These are phyloP conservation scores for Catocala sponsa DNA, from an alignment of 2,888 invertebrate genomes.

Conservation along the genomic window DNA sequence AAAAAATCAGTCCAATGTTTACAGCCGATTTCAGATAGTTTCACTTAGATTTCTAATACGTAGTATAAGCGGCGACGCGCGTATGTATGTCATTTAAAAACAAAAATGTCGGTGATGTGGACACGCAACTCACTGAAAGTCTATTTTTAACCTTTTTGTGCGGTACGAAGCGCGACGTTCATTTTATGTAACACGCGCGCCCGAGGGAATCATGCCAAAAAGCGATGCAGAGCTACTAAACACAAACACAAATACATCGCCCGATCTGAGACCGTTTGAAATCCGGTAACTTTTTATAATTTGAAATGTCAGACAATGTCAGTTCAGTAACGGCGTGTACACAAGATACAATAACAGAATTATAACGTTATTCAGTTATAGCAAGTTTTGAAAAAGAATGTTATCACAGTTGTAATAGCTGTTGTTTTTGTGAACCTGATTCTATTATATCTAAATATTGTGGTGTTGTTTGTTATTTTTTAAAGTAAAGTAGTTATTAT, in stretches of 20 bases:
- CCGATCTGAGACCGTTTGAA: slow-evolving; percentile 75
- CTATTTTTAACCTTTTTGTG: slow-evolving; percentile 85
- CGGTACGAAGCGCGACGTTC: slow-evolving; percentile 72
- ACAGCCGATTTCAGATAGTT: slow-evolving; percentile 76
- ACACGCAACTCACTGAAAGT: slow-evolving; percentile 80
- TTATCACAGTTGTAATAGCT: too few species aligned
- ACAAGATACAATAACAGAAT: slow-evolving; percentile 11
- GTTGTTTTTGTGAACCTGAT: too few species aligned
- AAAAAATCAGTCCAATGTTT: slow-evolving; percentile 79
- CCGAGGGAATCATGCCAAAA: slow-evolving; percentile 86
- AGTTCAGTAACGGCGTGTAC: slow-evolving; percentile 16
- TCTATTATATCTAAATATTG: too few species aligned
- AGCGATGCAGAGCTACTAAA: slow-evolving; percentile 56
- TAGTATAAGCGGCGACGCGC: slow-evolving; percentile 65
- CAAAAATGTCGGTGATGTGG: slow-evolving; percentile 78
- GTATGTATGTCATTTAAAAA: slow-evolving; percentile 84
- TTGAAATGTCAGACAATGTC: slow-evolving; percentile 64
- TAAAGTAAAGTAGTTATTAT: too few species aligned
- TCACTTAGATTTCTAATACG: slow-evolving; percentile 83
- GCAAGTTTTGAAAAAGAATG: too few species aligned
- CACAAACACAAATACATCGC: slow-evolving; percentile 61
- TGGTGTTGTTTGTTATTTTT: too few species aligned
- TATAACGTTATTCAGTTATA: not conserved
- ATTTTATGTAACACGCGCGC: slow-evolving; percentile 79
- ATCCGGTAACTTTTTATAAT: slow-evolving; percentile 74